These are phyloP conservation scores for Phallusia fumigata DNA, from an alignment of 23 tunicate species.

Conservation along the genomic window DNA sequence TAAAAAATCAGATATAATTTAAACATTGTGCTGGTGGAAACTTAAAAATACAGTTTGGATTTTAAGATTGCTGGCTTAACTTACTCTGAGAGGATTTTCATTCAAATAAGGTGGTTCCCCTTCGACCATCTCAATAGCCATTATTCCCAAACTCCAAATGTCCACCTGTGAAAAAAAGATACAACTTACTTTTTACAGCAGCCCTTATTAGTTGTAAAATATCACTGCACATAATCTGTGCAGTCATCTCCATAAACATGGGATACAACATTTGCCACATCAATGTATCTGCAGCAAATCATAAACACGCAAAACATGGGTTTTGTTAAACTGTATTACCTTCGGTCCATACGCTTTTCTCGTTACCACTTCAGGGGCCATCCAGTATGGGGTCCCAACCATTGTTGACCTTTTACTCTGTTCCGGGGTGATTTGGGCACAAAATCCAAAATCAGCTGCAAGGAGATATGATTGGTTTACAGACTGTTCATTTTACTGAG, in stretches of 20 bases:
- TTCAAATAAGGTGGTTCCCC: constrained; percentile 99
- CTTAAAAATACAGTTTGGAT: not conserved
- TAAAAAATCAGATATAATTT: no score
- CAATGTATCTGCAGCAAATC: no score
- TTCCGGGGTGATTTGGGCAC: constrained; percentile 99
- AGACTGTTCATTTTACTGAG: no score
- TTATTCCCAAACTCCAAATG: constrained; percentile 99
- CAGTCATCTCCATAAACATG: no score
- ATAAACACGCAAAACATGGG: no score
- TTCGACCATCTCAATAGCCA: constrained; percentile 99
- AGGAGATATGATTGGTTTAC: not conserved
- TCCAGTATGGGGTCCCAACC: constrained; percentile 99
- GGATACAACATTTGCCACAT: no score
- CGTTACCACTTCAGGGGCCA: constrained; percentile 99
- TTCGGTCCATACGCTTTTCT: constrained; percentile 99
- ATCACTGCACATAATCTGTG: no score
- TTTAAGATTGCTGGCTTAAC: not conserved
- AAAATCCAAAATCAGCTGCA: constrained; percentile 98
- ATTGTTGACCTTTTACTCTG: constrained; percentile 96
- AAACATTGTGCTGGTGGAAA: no score
- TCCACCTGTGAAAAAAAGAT: constrained; percentile 61
- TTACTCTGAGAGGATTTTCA: constrained; percentile 94
- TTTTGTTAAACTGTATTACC: constrained; percentile 23
- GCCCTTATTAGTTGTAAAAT: no score
- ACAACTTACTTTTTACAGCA: not conserved